Conservation (phyloP, 2,797 vertebrate species). For the Spheniscus humboldti region DNA sequence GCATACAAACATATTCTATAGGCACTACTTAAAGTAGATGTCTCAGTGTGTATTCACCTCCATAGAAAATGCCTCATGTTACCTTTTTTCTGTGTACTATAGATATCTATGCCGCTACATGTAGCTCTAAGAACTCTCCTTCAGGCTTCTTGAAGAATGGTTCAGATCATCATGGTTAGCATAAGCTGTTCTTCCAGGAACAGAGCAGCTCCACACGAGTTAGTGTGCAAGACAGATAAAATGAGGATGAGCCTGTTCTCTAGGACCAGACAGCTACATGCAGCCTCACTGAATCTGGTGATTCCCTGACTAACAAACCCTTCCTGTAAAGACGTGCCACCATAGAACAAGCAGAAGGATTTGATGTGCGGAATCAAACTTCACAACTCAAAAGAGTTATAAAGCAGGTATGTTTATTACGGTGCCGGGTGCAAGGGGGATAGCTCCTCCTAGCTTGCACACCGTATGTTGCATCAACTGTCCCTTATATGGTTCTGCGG, state of each 20-base stretch:
- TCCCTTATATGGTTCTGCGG: too few species aligned
- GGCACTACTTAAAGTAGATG: too few species aligned
- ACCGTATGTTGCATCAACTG: too few species aligned
- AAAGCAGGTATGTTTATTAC: too few species aligned
- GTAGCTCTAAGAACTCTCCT: background rate
- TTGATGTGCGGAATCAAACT: background rate
- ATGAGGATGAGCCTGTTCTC: background rate
- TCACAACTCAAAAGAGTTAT: too few species aligned
- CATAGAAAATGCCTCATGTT: background rate
- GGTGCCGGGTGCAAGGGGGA: too few species aligned
- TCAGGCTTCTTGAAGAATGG: background rate
- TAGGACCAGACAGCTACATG: background rate
- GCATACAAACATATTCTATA: too few species aligned
- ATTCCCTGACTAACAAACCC: background rate
- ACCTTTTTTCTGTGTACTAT: background rate
- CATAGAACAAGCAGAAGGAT: background rate
- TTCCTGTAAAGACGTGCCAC: background rate
- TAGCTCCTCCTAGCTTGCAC: too few species aligned
- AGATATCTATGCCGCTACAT: background rate
- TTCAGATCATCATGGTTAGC: background rate
- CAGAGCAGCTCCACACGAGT: background rate
- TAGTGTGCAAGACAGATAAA: background rate
- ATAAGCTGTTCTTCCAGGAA: background rate
- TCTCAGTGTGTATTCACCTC: background rate
- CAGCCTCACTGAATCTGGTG: background rate